Conservation (phyloP, 2,888 invertebrate species). For the Ornithoptera alexandrae region DNA sequence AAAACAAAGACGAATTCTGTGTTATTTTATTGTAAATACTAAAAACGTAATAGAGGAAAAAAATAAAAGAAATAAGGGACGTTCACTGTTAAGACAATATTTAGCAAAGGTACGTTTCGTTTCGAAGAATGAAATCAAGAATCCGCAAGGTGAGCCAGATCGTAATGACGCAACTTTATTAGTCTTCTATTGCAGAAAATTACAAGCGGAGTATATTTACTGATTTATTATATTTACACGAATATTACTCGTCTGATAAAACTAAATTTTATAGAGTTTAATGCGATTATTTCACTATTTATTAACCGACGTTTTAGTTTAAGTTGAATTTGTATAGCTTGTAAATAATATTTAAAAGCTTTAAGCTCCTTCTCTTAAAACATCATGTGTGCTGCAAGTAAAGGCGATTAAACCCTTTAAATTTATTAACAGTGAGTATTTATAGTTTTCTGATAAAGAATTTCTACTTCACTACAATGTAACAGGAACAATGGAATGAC, state of each 20-base stretch:
- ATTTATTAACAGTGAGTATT: neutral
- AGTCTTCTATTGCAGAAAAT: constrained; percentile 6
- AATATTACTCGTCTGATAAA: no score
- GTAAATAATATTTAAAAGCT: no score
- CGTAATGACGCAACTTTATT: constrained; percentile 20
- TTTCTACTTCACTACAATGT: no score
- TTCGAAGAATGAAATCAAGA: constrained; percentile 23
- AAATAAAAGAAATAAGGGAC: constrained; percentile 14
- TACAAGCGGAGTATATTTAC: neutral
- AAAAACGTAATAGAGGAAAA: neutral
- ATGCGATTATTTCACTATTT: no score
- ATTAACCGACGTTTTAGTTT: no score
- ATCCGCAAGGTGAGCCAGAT: constrained; percentile 24
- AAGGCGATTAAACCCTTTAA: neutral
- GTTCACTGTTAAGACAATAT: constrained; percentile 18
- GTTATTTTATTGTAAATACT: no score
- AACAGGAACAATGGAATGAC: neutral
- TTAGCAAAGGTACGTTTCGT: constrained; percentile 1
- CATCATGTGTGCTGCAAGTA: no score
- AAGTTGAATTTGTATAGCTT: no score
- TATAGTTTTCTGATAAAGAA: no score
- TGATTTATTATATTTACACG: neutral
- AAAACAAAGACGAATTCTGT: no score
- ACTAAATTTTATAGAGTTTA: no score
- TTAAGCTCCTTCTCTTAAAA: no score